phyloP scores from a whole-genome alignment of 2,888 invertebrate species.

The Trichacis sp. region DNA sequence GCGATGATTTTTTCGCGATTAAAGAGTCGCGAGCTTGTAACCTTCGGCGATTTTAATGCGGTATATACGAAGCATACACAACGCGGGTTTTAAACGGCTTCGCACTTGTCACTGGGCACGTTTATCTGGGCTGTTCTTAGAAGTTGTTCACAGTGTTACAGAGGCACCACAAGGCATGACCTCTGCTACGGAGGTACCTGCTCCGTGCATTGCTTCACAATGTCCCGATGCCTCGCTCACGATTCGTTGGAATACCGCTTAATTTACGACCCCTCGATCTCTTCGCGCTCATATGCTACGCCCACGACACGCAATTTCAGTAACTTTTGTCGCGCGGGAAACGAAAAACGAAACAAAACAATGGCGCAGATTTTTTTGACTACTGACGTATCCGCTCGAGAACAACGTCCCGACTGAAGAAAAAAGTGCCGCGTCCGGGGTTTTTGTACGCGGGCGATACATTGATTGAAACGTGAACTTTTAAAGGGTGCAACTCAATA shows the following conservation, averaged over 20 bases:
- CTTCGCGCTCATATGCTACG: slow-evolving; percentile 30
- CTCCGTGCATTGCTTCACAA: slow-evolving; percentile 41
- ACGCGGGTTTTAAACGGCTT: slow-evolving; percentile 45
- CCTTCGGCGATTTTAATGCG: slow-evolving; percentile 12
- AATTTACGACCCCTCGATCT: slow-evolving; percentile 43
- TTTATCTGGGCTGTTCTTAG: slow-evolving; percentile 54
- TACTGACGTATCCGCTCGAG: no score
- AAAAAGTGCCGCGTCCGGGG: slow-evolving; percentile 31
- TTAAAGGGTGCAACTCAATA: slow-evolving; percentile 66
- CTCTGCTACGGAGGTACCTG: slow-evolving; percentile 46
- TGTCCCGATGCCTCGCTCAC: slow-evolving; percentile 58
- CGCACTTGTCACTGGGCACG: slow-evolving; percentile 54
- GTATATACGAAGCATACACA: slow-evolving; percentile 9
- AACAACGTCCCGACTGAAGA: slow-evolving; percentile 48
- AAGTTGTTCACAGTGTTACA: slow-evolving; percentile 51
- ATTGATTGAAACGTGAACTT: slow-evolving; percentile 68
- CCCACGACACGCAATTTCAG: background rate
- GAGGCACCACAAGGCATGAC: slow-evolving; percentile 51
- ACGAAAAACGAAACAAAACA: no score
- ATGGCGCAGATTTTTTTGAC: no score
- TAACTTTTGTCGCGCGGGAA: no score
- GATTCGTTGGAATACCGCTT: slow-evolving; percentile 59
- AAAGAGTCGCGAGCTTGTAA: background rate
- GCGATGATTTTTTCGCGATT: no score
- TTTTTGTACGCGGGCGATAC: slow-evolving; percentile 54